A percentile compares a stretch with the other conserved stretches of the same genome.
phyloP scores from a whole-genome alignment of 2,888 invertebrate species.

The Phaonia tiefii region DNA sequence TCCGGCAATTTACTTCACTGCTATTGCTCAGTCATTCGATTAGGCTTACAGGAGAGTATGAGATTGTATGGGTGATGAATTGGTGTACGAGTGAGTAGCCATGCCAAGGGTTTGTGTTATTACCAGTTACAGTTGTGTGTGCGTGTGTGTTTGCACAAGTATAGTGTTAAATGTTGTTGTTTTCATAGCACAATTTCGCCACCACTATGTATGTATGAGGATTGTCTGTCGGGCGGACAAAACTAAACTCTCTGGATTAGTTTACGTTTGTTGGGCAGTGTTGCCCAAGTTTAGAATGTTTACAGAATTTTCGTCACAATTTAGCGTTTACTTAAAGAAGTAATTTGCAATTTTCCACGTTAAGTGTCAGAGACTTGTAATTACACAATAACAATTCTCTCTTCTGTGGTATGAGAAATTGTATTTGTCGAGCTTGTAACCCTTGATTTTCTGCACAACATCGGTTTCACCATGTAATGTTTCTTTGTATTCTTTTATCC shows the following conservation, averaged over 20 bases:
- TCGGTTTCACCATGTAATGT: too few relatives aligned
- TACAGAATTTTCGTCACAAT: too few relatives aligned
- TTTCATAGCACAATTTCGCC: conserved; percentile 67
- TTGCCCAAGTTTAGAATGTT: not conserved
- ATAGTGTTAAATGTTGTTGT: conserved; percentile 62
- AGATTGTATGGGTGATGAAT: conserved; percentile 18
- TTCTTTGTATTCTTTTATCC: too few relatives aligned
- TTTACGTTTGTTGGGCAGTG: not conserved
- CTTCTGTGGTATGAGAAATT: too few relatives aligned
- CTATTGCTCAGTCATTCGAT: conserved; percentile 11
- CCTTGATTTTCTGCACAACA: too few relatives aligned
- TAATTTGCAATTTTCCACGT: too few relatives aligned
- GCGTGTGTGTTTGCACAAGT: conserved; percentile 36
- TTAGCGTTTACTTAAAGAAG: too few relatives aligned
- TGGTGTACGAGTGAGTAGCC: conserved; percentile 44
- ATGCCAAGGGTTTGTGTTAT: conserved; percentile 38
- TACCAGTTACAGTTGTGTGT: not conserved
- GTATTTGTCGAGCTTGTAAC: too few relatives aligned
- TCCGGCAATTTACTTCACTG: conserved; percentile 12
- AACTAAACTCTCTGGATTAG: conserved; percentile 51
- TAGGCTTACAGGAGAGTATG: not conserved
- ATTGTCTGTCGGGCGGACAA: not conserved
- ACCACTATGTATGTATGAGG: conserved; percentile 51
- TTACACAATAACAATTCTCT: too few relatives aligned
- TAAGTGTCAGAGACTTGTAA: too few relatives aligned